These are phyloP conservation scores for Heliconius eleuchia DNA, from an alignment of 1,140 invertebrate species.

Conservation along the genomic window DNA sequence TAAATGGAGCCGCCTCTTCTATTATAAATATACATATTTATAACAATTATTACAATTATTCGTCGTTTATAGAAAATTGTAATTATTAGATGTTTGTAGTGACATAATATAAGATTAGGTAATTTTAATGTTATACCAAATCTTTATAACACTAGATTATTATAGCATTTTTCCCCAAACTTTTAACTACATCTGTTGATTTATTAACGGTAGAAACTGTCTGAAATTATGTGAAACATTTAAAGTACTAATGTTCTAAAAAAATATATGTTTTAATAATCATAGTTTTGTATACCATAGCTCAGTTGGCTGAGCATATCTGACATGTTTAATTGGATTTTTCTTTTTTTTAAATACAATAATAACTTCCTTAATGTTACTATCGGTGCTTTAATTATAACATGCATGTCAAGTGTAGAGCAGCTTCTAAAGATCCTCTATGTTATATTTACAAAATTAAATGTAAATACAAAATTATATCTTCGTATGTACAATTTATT, in stretches of 20 bases:
- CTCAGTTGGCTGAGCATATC: neutral
- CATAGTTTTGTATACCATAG: neutral
- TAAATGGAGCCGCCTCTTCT: conserved; percentile 76
- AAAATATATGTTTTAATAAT: neutral
- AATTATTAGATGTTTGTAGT: conserved; percentile 61
- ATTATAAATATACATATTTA: conserved; percentile 56
- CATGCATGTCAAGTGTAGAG: conserved; percentile 24
- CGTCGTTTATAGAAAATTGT: conserved; percentile 45
- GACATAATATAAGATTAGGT: conserved; percentile 57
- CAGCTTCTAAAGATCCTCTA: conserved; percentile 10
- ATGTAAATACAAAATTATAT: conserved; percentile 31
- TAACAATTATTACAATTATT: conserved; percentile 39
- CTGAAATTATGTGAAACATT: neutral
- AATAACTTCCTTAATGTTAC: conserved; percentile 11
- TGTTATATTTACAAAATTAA: conserved; percentile 16
- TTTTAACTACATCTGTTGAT: neutral
- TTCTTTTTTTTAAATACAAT: neutral
- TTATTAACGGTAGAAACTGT: neutral
- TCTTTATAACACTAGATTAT: conserved; percentile 44
- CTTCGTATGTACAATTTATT: conserved; percentile 37
- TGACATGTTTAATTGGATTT: neutral
- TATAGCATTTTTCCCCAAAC: neutral
- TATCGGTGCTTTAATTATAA: conserved; percentile 36
- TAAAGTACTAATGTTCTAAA: neutral
- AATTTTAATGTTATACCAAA: conserved; percentile 71